phyloP scores from a whole-genome alignment of 2,113 vertebrate genomes.

The Theropithecus gelada region DNA sequence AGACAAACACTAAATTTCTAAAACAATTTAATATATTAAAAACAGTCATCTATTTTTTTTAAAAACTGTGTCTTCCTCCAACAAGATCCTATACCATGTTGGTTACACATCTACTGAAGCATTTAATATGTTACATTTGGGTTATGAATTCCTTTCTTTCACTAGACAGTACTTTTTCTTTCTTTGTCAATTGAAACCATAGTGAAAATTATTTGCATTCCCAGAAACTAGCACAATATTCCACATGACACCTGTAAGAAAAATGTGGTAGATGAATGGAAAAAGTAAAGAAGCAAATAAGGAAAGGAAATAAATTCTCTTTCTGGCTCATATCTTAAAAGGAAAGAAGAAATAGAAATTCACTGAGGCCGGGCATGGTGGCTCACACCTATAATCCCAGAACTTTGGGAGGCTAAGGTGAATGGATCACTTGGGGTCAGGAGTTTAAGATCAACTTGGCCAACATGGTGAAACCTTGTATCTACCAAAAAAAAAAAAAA shows the following conservation, averaged over 20 bases:
- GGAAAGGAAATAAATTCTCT: neutral
- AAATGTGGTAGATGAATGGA: neutral
- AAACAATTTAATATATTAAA: neutral
- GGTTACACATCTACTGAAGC: neutral
- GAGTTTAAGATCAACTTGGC: too few relatives aligned
- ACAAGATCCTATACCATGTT: neutral
- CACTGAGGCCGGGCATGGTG: too few relatives aligned
- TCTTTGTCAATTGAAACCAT: constrained; percentile 6
- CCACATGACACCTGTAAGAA: neutral
- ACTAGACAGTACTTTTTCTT: neutral
- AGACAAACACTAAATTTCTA: neutral
- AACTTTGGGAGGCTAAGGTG: too few relatives aligned
- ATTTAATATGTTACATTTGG: neutral
- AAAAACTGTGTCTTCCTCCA: neutral
- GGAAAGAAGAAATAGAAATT: neutral
- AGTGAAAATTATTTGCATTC: constrained; percentile 17
- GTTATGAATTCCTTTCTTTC: neutral
- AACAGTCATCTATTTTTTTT: neutral
- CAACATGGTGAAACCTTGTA: too few relatives aligned
- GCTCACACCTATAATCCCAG: too few relatives aligned
- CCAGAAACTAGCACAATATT: neutral
- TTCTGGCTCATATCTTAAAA: neutral
- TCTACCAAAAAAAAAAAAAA: too few relatives aligned
- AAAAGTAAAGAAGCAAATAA: neutral
- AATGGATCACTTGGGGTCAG: too few relatives aligned